Conservation (phyloP, 2,113 vertebrate species). For the Sarotherodon lohbergeri region DNA sequence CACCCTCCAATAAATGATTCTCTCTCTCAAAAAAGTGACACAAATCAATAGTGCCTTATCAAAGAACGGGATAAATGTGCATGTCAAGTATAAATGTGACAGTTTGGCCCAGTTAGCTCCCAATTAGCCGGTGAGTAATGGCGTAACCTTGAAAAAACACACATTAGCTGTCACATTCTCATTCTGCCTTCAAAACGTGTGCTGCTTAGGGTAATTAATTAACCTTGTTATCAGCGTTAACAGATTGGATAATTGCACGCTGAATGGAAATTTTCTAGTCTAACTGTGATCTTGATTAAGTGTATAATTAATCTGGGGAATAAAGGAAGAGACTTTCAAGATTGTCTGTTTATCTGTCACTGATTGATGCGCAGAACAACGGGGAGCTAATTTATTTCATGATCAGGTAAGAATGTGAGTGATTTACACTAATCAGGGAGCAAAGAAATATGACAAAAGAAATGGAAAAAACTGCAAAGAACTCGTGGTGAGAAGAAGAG, state of each 20-base stretch:
- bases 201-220: slow-evolving; percentile 48
- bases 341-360: slow-evolving; percentile 36
- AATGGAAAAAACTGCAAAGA: rapidly evolving
- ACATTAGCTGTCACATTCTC: slow-evolving; percentile 1
- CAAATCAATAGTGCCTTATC: neutral
- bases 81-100: neutral
- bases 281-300: slow-evolving; percentile 46
- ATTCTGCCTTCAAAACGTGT: slow-evolving; percentile 8
- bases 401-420: slow-evolving; percentile 13
- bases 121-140: slow-evolving; percentile 23
- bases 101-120: neutral
- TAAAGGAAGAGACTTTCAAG: slow-evolving; percentile 28
- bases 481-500: neutral
- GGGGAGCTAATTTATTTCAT: slow-evolving; percentile 39
- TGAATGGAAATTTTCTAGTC: slow-evolving; percentile 43
- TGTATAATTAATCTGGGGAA: slow-evolving; percentile 45
- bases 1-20: neutral
- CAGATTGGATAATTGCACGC: slow-evolving; percentile 56
- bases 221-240: slow-evolving; percentile 39
- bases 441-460: neutral
- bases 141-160: slow-evolving; percentile 22
- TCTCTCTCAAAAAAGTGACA: neutral
- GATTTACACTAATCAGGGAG: slow-evolving; percentile 13
- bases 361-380: slow-evolving; percentile 30
- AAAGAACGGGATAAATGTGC: neutral